Evolutionary conservation across 64 coral and sea anemone genomes (phyloP), one percentile per base, ranked within the genome.

Genomic region (Montipora foliosa): DNA sequence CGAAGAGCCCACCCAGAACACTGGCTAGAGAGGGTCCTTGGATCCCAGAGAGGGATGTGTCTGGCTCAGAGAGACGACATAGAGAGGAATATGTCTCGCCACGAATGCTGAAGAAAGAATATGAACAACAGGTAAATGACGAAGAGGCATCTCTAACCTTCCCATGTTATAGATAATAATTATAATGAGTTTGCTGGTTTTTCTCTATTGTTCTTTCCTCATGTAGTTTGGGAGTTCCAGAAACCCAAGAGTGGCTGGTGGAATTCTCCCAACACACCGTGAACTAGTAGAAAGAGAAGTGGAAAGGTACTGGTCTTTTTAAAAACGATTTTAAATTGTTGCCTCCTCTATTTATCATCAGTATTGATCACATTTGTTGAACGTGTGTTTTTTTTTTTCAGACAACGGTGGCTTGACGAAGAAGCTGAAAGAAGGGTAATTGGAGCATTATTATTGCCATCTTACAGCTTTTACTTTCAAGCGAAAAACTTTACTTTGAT

Each of bases 251-350:
- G 70, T 87, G 20, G 47, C 67, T 78, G 57, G 83, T 13, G 75
- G 85, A 79, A 87, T 79, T 74, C 49, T 93, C 16, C 83, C 83
- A 49, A 47, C 44, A n/a, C 82, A 93, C 47, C 25, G 62, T 21
- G 70, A 93, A 3, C 66, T 93, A n/a, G 22, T 93, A 44, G 91
- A 93, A 87, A 93, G 91, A 71, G 91, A 93, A 64, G 85, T 93
- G 12, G 83, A 72, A n/a, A 87, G 91, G 91, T 93, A 3, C 11
- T 57, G 53, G 6, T 57, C 52, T 77, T 25, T 67, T 69, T 45
- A 11, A 13, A 44, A 76, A 11, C 29, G 1, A 5, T 77, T 25
- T 77, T 4, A 12, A 67, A 16, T 16, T 3, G 15, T 19, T 12
- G 13, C 14, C 13, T 67, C 64, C 14, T 67, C 14, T 19, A 4